Conservation (phyloP, 2,113 vertebrate species). For the Coregonus clupeaformis region DNA sequence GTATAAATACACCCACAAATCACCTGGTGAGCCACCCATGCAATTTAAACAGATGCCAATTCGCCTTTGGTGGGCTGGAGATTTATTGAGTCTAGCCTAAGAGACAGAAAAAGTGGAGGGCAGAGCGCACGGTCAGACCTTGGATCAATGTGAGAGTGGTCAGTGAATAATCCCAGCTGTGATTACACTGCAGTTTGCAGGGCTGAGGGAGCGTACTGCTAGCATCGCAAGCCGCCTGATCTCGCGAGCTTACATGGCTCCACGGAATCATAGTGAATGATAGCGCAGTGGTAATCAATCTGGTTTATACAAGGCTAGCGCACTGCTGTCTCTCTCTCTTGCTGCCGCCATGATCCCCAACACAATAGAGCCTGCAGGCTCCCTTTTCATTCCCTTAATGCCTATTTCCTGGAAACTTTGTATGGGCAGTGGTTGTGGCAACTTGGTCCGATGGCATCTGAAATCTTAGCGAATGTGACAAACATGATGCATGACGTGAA, state of each 20-base stretch:
- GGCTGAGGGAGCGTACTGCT: background rate
- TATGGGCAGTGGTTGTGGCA: too few relatives aligned
- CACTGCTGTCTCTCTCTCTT: background rate
- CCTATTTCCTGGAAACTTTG: too few relatives aligned
- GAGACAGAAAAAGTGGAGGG: slow-evolving; percentile 4
- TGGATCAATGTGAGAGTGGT: slow-evolving; percentile 29
- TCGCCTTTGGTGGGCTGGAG: slow-evolving; percentile 28
- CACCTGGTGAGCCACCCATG: slow-evolving; percentile 19
- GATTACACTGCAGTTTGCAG: slow-evolving; percentile 14
- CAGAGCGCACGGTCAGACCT: slow-evolving; percentile 30
- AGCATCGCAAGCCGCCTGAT: too few relatives aligned
- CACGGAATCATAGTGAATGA: too few relatives aligned
- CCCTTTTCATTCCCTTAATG: background rate
- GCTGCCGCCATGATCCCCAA: background rate
- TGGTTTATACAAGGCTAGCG: too few relatives aligned
- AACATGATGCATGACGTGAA: too few relatives aligned
- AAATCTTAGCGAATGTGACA: too few relatives aligned
- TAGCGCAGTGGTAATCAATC: too few relatives aligned
- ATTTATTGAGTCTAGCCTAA: slow-evolving; percentile 39
- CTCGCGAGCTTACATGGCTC: too few relatives aligned
- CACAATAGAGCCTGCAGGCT: background rate
- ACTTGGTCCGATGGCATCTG: too few relatives aligned
- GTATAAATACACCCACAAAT: slow-evolving; percentile 36
- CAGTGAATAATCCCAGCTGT: slow-evolving; percentile 19
- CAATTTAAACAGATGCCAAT: slow-evolving; percentile 35